Evolutionary conservation across 2,888 invertebrate species (phyloP).

Genomic region (Cryptophagus acutangulus): DNA sequence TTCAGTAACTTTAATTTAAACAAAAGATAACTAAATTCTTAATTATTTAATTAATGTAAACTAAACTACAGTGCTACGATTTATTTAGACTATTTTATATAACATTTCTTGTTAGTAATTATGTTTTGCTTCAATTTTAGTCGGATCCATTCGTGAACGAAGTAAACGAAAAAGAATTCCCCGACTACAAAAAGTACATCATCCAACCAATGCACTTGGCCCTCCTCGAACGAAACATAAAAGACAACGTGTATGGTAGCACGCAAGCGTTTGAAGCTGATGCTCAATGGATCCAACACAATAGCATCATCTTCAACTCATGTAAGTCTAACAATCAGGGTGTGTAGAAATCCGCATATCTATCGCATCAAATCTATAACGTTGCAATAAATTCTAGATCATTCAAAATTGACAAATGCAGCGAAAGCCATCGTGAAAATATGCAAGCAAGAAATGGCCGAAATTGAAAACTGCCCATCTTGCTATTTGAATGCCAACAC

Average conservation of each 20-base stretch:
- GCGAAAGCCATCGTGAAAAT: slow-evolving; percentile 78
- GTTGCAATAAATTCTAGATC: slow-evolving; percentile 52
- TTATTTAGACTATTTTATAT: too few species aligned
- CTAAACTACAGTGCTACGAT: too few species aligned
- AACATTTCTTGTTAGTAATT: too few species aligned
- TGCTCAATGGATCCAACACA: slow-evolving; percentile 90
- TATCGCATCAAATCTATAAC: not conserved
- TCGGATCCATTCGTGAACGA: slow-evolving; percentile 74
- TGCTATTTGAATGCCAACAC: slow-evolving; percentile 86
- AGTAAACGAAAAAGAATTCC: slow-evolving; percentile 65
- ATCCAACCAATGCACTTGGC: slow-evolving; percentile 83
- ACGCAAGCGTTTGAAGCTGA: slow-evolving; percentile 87
- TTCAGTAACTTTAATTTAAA: too few species aligned
- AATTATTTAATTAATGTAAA: too few species aligned
- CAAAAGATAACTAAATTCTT: too few species aligned
- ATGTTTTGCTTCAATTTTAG: slow-evolving; percentile 47
- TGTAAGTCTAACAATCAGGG: slow-evolving; percentile 54
- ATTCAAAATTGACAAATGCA: slow-evolving; percentile 69
- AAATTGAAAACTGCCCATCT: slow-evolving; percentile 90
- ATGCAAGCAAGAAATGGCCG: slow-evolving; percentile 82
- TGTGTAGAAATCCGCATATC: not conserved
- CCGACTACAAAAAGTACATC: slow-evolving; percentile 76
- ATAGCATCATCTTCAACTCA: slow-evolving; percentile 85
- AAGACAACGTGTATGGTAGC: slow-evolving; percentile 71
- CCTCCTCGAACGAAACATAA: slow-evolving; percentile 71